Evolutionary conservation across 2,797 vertebrate species (phyloP).

Genomic region (Staurois parvus): DNA sequence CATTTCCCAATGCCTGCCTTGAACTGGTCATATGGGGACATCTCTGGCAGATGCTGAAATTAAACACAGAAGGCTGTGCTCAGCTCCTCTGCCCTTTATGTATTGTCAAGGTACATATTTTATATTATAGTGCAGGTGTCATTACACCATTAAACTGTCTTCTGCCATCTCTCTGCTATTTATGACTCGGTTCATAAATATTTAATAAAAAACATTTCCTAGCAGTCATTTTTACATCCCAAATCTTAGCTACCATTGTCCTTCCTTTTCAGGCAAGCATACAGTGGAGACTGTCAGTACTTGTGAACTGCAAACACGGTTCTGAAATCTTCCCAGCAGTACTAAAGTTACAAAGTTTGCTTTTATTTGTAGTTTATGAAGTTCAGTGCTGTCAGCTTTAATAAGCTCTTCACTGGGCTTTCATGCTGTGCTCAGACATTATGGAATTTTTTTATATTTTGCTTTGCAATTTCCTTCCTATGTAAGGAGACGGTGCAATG

Average conservation of each 20-base stretch:
- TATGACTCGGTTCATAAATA: not conserved
- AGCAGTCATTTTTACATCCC: not conserved
- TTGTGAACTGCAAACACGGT: no score
- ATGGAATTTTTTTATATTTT: no score
- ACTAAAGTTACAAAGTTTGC: no score
- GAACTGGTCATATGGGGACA: not conserved
- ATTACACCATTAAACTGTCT: not conserved
- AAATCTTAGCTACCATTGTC: not conserved
- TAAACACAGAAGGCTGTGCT: not conserved
- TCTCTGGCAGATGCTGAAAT: not conserved
- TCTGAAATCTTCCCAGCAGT: no score
- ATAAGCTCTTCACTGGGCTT: no score
- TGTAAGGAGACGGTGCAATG: no score
- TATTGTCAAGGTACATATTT: not conserved
- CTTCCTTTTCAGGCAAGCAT: not conserved
- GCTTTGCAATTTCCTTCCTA: no score
- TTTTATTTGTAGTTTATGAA: no score
- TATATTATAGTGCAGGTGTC: conserved; percentile 3
- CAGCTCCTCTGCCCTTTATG: conserved; percentile 2
- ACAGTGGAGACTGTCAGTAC: no score
- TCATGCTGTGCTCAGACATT: no score
- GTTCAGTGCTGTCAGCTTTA: no score
- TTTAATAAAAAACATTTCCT: conserved; percentile 6
- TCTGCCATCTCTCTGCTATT: not conserved
- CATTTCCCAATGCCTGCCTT: not conserved